These are phyloP conservation scores for Bombus polaris DNA, from an alignment of 1,140 invertebrate genomes.

Conservation along the genomic window DNA sequence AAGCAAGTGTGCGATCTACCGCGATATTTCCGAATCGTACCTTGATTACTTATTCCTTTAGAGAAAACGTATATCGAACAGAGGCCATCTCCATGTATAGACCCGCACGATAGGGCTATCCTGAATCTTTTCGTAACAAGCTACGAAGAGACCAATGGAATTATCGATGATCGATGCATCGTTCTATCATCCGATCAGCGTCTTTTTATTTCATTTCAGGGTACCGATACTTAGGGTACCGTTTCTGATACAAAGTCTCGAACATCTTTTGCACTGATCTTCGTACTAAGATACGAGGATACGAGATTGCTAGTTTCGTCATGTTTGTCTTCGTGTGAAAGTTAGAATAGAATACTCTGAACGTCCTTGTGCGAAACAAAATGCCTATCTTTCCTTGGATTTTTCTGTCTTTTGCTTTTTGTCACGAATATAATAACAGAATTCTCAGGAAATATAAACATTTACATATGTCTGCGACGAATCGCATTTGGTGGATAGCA, in stretches of 20 bases:
- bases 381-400: neutral
- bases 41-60: neutral
- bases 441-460: neutral
- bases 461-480: neutral
- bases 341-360: slow-evolving; percentile 39
- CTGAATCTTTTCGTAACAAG: neutral
- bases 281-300: neutral
- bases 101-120: neutral
- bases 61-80: neutral
- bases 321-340: slow-evolving; percentile 53
- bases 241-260: neutral
- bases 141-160: neutral
- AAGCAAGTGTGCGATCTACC: neutral
- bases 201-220: neutral
- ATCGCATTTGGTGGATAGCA: neutral
- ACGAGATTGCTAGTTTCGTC: slow-evolving; percentile 46
- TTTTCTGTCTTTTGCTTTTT: neutral
- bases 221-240: neutral
- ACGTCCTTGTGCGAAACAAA: slow-evolving; percentile 57
- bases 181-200: neutral
- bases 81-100: slow-evolving; percentile 21
- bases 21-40: slow-evolving; percentile 6
- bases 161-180: neutral
- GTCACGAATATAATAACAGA: neutral
- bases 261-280: neutral